These are phyloP conservation scores for Theretra japonica DNA, from an alignment of 2,888 invertebrate species.

Conservation along the genomic window DNA sequence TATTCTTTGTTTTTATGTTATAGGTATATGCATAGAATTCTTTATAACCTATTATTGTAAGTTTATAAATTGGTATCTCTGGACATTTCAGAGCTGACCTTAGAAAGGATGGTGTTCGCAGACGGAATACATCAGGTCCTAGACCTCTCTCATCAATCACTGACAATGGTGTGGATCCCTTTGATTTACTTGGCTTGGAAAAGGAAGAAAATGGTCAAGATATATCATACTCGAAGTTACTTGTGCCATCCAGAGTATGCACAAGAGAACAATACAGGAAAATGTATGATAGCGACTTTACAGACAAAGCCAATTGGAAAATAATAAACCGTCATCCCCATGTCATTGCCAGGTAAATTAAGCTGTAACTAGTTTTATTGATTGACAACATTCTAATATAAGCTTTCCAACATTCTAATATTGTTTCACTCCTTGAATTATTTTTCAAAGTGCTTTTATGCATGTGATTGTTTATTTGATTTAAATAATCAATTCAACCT, in stretches of 20 bases:
- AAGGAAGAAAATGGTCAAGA: conserved; percentile 94
- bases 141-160: conserved; percentile 93
- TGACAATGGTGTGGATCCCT: conserved; percentile 93
- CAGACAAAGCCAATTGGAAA: conserved; percentile 76
- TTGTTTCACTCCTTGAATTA: background rate
- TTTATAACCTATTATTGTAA: no score
- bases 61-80: no score
- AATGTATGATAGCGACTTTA: conserved; percentile 78
- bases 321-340: conserved; percentile 78
- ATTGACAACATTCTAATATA: background rate
- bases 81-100: conserved; percentile 80
- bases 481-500: conserved; percentile 6
- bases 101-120: conserved; percentile 89
- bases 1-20: no score
- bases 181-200: conserved; percentile 93
- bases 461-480: conserved; percentile 30
- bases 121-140: conserved; percentile 92
- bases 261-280: conserved; percentile 77
- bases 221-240: conserved; percentile 93
- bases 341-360: conserved; percentile 71
- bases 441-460: conserved; percentile 28
- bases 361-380: background rate
- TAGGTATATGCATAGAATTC: no score
- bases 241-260: conserved; percentile 88
- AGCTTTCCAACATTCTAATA: background rate